These are phyloP conservation scores for Saccostrea cuccullata DNA, from an alignment of 1,140 invertebrate genomes.

Conservation along the genomic window DNA sequence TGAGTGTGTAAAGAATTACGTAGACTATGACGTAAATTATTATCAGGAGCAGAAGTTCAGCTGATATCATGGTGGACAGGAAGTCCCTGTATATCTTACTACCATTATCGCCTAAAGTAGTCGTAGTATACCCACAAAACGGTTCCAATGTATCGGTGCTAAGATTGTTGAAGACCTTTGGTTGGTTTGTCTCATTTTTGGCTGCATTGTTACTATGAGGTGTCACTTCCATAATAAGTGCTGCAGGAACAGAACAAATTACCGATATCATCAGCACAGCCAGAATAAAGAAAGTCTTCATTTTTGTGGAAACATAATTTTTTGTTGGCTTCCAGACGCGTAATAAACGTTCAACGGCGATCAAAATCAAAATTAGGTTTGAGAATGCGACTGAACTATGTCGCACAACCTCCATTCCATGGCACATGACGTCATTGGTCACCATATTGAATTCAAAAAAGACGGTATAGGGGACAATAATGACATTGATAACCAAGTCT, in stretches of 20 bases:
- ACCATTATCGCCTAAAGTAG: neutral
- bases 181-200: neutral
- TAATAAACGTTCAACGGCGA: neutral
- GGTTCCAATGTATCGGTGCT: neutral
- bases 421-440: conserved; percentile 37
- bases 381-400: conserved; percentile 31
- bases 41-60: neutral
- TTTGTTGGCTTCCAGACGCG: neutral
- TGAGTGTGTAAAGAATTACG: neutral
- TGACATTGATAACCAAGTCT: neutral
- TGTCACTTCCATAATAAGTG: neutral
- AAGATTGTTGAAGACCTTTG: neutral
- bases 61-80: neutral
- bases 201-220: neutral
- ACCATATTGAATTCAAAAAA: conserved; percentile 46
- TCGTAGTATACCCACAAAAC: neutral
- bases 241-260: neutral
- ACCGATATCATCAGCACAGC: neutral
- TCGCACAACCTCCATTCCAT: conserved; percentile 41
- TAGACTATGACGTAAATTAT: neutral
- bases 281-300: neutral
- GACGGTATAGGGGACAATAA: conserved; percentile 13
- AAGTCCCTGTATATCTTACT: conserved; percentile 1
- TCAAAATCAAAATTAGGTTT: conserved; percentile 31
- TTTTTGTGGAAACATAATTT: neutral